phyloP scores from a whole-genome alignment of 2,113 vertebrate genomes.

The Gallinago paraguaiae region DNA sequence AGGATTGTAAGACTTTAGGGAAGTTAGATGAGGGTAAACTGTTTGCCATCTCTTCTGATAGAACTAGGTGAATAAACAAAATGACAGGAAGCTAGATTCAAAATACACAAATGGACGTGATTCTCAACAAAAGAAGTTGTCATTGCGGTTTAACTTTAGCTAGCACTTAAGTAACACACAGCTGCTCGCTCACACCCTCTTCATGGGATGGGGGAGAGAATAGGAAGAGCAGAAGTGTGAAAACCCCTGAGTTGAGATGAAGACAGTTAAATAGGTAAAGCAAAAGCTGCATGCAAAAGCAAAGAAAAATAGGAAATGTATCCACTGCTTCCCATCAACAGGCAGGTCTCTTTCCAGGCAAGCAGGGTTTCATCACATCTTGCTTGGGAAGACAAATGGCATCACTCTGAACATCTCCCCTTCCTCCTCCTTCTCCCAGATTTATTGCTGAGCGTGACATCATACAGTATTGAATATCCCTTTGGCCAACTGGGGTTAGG shows the following conservation, averaged over 20 bases:
- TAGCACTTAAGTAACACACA: background rate
- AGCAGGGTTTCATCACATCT: background rate
- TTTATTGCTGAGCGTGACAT: fast-evolving
- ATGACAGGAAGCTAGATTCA: background rate
- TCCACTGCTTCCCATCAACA: background rate
- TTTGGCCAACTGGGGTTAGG: background rate
- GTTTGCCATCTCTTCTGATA: background rate
- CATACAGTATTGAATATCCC: background rate
- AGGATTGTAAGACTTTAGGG: background rate
- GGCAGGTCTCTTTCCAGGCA: background rate
- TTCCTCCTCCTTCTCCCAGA: background rate
- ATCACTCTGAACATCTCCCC: background rate
- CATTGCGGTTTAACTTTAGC: background rate
- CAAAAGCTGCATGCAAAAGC: background rate
- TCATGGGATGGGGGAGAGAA: background rate
- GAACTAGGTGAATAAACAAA: background rate
- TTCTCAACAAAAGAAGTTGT: background rate
- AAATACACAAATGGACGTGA: background rate
- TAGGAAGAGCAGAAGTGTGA: background rate
- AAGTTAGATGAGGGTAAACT: background rate
- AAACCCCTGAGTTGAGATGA: background rate
- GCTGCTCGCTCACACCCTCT: fast-evolving
- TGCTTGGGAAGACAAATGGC: background rate
- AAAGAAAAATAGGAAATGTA: background rate
- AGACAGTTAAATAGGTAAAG: background rate